Conservation (phyloP, 2,888 invertebrate genomes). For the Sinotaia quadrata region DNA sequence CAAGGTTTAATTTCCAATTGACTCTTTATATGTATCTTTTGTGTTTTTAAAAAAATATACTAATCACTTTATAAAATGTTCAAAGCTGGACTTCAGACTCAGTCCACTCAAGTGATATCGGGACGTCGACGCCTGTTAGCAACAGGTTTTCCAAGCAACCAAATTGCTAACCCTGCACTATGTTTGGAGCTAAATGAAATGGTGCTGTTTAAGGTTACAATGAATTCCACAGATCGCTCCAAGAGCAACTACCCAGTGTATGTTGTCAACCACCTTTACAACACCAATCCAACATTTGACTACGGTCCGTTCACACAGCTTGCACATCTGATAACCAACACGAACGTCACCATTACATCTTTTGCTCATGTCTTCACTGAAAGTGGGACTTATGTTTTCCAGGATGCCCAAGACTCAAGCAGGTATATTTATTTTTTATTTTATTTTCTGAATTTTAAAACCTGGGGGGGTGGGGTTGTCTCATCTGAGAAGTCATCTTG, state of each 20-base stretch:
- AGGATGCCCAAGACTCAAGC: conserved; percentile 57
- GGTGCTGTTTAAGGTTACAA: conserved; percentile 64
- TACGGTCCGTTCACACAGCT: conserved; percentile 67
- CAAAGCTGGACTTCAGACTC: conserved; percentile 21
- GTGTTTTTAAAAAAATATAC: too few relatives aligned
- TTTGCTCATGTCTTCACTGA: conserved; percentile 66
- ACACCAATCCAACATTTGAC: conserved; percentile 67
- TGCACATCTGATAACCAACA: conserved; percentile 59
- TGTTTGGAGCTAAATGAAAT: conserved; percentile 66
- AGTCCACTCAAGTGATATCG: not conserved
- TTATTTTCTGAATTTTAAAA: not conserved
- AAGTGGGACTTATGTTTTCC: conserved; percentile 68
- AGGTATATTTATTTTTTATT: conserved; percentile 43
- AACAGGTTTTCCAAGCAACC: conserved; percentile 52
- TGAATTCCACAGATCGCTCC: conserved; percentile 59
- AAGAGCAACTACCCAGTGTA: conserved; percentile 67
- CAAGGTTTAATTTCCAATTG: too few relatives aligned
- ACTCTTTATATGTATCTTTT: too few relatives aligned
- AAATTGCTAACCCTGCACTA: conserved; percentile 64
- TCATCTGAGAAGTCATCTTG: too few relatives aligned
- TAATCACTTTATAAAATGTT: too few relatives aligned
- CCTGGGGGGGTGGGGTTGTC: not conserved
- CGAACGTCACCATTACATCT: conserved; percentile 64
- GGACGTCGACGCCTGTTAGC: conserved; percentile 56
- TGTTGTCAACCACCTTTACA: conserved; percentile 66